Evolutionary conservation across 37 sponge, comb jelly and placozoan species (phyloP).

Genomic region (Eunapius fragilis): DNA sequence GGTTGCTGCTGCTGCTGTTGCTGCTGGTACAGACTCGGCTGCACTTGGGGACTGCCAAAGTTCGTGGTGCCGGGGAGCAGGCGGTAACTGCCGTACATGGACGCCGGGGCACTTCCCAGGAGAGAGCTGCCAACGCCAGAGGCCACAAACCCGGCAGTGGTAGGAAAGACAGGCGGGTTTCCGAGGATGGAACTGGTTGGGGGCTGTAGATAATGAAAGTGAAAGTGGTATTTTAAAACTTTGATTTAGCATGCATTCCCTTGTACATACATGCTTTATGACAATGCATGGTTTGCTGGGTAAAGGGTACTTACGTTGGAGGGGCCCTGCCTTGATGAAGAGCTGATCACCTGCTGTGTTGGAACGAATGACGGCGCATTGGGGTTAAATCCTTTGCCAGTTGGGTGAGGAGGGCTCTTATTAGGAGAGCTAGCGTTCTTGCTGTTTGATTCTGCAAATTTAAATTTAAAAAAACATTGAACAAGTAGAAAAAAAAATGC

Average conservation of each 20-base stretch:
- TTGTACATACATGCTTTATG: no score
- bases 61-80: neutral
- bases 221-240: neutral
- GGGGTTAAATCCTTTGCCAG: conserved; percentile 68
- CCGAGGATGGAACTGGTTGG: conserved; percentile 66
- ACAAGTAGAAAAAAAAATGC: no score
- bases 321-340: conserved; percentile 8
- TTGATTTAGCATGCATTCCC: no score
- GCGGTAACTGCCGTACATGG: neutral
- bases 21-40: conserved; percentile 3
- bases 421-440: conserved; percentile 40
- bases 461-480: no score
- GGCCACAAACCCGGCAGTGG: neutral
- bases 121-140: conserved; percentile 15
- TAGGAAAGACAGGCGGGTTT: conserved; percentile 33
- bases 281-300: no score
- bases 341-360: conserved; percentile 20
- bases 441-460: no score
- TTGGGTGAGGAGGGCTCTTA: conserved; percentile 51
- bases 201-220: neutral
- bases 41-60: neutral
- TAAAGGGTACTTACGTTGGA: conserved; percentile 18
- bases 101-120: conserved; percentile 49
- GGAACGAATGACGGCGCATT: conserved; percentile 86
- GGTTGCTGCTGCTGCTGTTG: conserved; percentile 28